Percentiles rank a stretch among this genome's conserved stretches.
These are phyloP conservation scores for Daphoenositta chrysoptera DNA, from an alignment of 2,113 vertebrate genomes.

Conservation along the genomic window DNA sequence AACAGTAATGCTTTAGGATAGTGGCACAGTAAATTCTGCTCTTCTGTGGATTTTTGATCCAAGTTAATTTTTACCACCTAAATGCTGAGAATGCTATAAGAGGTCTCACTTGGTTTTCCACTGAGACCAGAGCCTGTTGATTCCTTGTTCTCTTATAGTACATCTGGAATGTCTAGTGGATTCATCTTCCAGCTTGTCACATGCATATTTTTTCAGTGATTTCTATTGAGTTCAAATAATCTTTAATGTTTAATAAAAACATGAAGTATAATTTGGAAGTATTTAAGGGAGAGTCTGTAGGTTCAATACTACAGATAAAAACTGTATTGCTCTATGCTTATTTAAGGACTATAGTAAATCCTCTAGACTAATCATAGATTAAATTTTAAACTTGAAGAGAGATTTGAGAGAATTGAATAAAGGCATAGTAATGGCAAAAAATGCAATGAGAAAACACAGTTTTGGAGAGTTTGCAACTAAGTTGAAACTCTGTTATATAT, in stretches of 20 bases:
- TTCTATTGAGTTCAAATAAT: neutral
- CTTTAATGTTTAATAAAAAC: neutral
- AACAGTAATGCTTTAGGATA: neutral
- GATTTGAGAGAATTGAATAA: neutral
- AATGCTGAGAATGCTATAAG: neutral
- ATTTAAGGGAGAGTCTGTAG: neutral
- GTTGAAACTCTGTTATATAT: neutral
- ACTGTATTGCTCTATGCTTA: neutral
- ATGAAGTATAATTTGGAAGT: neutral
- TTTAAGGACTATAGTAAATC: neutral
- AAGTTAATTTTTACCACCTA: neutral
- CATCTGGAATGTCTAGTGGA: neutral
- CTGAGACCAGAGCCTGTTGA: neutral
- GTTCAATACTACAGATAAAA: neutral
- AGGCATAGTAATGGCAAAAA: neutral
- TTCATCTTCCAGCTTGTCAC: neutral
- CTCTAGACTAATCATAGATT: neutral
- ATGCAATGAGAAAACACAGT: neutral
- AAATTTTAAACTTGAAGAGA: neutral
- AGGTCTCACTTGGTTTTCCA: neutral
- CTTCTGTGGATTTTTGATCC: neutral
- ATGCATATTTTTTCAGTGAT: neutral
- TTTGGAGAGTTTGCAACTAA: neutral
- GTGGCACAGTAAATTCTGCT: neutral
- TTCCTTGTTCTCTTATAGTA: neutral